Evolutionary conservation across 2,113 vertebrate genomes (phyloP).

Genomic region (Tachysurus vachellii): DNA sequence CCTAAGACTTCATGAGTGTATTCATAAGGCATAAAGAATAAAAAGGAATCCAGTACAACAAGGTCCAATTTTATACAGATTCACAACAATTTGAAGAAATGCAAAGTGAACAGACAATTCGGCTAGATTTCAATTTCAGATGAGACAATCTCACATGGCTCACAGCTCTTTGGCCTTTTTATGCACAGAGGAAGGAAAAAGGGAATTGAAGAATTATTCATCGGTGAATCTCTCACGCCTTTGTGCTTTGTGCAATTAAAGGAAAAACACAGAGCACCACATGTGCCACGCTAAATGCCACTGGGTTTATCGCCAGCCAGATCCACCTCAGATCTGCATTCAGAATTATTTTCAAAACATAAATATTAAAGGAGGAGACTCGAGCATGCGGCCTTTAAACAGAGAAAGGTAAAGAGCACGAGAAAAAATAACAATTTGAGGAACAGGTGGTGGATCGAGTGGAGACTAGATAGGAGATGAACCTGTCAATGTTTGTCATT

Average conservation of each 20-base stretch:
- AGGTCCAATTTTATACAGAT: neutral
- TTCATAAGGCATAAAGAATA: neutral
- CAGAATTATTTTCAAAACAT: conserved; percentile 16
- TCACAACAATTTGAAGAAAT: neutral
- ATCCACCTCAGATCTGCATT: conserved; percentile 15
- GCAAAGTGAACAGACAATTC: neutral
- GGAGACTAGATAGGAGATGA: conserved; percentile 34
- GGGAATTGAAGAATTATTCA: conserved; percentile 31
- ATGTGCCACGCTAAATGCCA: conserved; percentile 36
- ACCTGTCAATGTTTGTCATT: conserved; percentile 24
- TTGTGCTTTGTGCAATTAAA: conserved; percentile 39
- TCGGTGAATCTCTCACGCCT: conserved; percentile 17
- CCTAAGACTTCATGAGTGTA: neutral
- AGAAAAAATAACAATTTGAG: conserved; percentile 9
- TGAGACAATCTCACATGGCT: neutral
- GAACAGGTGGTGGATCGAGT: conserved; percentile 33
- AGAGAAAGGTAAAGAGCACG: neutral
- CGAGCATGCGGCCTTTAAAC: neutral
- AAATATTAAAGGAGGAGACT: neutral
- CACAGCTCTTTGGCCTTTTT: conserved; percentile 6
- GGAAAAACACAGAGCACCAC: conserved; percentile 34
- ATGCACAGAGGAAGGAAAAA: neutral
- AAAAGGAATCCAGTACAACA: neutral
- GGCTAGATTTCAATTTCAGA: conserved; percentile 10
- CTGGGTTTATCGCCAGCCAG: conserved; percentile 29